A percentile compares a stretch with the other conserved stretches of the same genome.
Evolutionary conservation across 2,888 invertebrate species (phyloP).

Genomic region (Penaeus monodon): DNA sequence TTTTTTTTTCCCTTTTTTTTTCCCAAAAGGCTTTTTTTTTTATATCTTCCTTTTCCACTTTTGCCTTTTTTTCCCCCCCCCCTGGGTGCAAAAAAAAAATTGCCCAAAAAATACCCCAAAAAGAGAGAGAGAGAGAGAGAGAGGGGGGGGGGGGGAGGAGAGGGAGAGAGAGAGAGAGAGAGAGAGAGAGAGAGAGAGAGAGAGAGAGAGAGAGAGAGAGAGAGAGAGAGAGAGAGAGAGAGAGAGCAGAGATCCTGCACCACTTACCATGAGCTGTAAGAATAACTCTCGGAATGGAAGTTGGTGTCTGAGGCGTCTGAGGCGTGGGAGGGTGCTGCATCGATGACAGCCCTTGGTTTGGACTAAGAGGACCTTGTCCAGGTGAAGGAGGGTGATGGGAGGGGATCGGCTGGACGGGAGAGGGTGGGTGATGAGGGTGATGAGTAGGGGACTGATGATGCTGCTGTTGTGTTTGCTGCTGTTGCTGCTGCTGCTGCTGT

Average conservation of each 20-base stretch:
- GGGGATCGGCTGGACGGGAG: conserved; percentile 52
- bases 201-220: too few relatives aligned
- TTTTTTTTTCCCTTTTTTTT: too few relatives aligned
- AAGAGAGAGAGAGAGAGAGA: too few relatives aligned
- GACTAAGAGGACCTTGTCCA: conserved; percentile 52
- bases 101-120: too few relatives aligned
- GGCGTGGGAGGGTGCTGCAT: conserved; percentile 59
- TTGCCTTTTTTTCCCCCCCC: too few relatives aligned
- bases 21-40: too few relatives aligned
- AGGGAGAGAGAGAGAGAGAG: too few relatives aligned
- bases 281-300: conserved; percentile 46
- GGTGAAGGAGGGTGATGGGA: conserved; percentile 57
- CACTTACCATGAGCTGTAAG: conserved; percentile 52
- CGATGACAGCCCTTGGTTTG: conserved; percentile 31
- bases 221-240: too few relatives aligned
- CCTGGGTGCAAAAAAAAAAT: too few relatives aligned
- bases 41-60: too few relatives aligned
- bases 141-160: too few relatives aligned
- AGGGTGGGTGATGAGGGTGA: conserved; percentile 43
- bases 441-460: conserved; percentile 40
- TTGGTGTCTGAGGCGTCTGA: conserved; percentile 58
- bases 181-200: too few relatives aligned
- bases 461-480: conserved; percentile 34
- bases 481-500: conserved; percentile 36
- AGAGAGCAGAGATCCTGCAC: neutral